phyloP scores from a whole-genome alignment of 2,113 vertebrate species.

The Rhodinocichla rosea region DNA sequence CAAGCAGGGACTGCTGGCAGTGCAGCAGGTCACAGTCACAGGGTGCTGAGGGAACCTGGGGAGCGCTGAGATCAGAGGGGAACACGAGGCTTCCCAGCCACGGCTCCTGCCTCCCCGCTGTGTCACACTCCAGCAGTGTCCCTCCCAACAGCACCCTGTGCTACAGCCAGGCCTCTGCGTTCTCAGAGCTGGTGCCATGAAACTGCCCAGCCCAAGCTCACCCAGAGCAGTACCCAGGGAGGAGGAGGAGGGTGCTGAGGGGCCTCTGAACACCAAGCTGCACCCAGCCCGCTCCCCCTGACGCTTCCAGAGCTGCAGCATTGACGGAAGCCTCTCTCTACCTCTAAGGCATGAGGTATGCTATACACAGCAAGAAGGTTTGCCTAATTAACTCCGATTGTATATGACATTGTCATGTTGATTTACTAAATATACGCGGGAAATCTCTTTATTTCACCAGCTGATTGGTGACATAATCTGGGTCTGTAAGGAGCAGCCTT shows the following conservation, averaged over 20 bases:
- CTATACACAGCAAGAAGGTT: conserved; percentile 22
- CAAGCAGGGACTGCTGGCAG: fast-evolving
- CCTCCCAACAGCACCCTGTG: neutral
- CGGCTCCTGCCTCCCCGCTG: neutral
- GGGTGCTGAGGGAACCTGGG: neutral
- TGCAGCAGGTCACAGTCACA: fast-evolving
- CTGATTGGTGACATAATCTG: conserved; percentile 68
- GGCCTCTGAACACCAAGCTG: neutral
- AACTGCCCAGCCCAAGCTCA: neutral
- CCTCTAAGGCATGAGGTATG: conserved; percentile 66
- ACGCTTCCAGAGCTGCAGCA: neutral
- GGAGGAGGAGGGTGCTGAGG: neutral
- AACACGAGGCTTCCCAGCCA: neutral
- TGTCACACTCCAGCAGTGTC: neutral
- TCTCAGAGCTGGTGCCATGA: neutral
- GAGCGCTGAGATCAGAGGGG: neutral
- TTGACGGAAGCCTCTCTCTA: conserved; percentile 8
- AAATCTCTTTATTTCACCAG: conserved; percentile 74
- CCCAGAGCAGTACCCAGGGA: neutral
- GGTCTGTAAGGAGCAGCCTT: conserved; percentile 62
- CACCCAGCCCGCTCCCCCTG: neutral
- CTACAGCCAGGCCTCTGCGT: neutral
- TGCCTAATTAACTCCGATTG: conserved; percentile 73
- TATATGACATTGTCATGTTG: conserved; percentile 77
- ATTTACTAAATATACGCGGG: conserved; percentile 72